Conservation (phyloP, 1,140 invertebrate species). For the Trachymyrmex septentrionalis region DNA sequence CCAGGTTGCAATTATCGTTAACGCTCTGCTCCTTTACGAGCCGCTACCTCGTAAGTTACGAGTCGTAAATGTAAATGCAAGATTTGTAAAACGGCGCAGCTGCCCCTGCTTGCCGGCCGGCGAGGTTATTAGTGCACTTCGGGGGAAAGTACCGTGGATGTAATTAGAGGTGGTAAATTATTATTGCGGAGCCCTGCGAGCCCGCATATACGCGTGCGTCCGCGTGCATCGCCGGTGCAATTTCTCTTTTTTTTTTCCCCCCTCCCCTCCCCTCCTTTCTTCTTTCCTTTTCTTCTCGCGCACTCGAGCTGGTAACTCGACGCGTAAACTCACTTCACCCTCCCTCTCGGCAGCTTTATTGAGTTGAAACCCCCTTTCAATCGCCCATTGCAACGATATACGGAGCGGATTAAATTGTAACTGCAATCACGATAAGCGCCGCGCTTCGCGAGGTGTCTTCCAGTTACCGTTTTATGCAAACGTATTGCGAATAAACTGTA, state of each 20-base stretch:
- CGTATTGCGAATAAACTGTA: slow-evolving; percentile 37
- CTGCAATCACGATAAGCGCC: slow-evolving; percentile 6
- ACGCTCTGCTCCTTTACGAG: slow-evolving; percentile 72
- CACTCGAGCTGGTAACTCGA: slow-evolving; percentile 9
- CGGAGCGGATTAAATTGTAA: slow-evolving; percentile 52
- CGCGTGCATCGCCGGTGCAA: slow-evolving; percentile 50
- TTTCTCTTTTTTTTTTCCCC: neutral
- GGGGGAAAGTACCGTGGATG: slow-evolving; percentile 54
- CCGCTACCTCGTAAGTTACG: slow-evolving; percentile 70
- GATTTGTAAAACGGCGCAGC: slow-evolving; percentile 73
- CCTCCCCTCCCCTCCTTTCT: neutral
- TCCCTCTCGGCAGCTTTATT: slow-evolving; percentile 46
- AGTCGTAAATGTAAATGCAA: slow-evolving; percentile 75
- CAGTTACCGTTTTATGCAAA: slow-evolving; percentile 27
- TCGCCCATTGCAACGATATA: slow-evolving; percentile 52
- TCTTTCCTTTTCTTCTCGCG: neutral
- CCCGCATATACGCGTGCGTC: slow-evolving; percentile 23
- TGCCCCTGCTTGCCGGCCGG: slow-evolving; percentile 45
- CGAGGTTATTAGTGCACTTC: slow-evolving; percentile 70
- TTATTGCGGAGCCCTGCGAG: slow-evolving; percentile 59
- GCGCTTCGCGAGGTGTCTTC: neutral
- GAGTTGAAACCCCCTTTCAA: slow-evolving; percentile 46
- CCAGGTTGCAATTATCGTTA: slow-evolving; percentile 74
- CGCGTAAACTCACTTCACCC: slow-evolving; percentile 20
- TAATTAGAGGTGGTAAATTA: slow-evolving; percentile 74